A percentile compares a stretch with the other conserved stretches of the same genome.
Evolutionary conservation across 1,140 invertebrate species (phyloP).

Genomic region (Drosophila dunni): DNA sequence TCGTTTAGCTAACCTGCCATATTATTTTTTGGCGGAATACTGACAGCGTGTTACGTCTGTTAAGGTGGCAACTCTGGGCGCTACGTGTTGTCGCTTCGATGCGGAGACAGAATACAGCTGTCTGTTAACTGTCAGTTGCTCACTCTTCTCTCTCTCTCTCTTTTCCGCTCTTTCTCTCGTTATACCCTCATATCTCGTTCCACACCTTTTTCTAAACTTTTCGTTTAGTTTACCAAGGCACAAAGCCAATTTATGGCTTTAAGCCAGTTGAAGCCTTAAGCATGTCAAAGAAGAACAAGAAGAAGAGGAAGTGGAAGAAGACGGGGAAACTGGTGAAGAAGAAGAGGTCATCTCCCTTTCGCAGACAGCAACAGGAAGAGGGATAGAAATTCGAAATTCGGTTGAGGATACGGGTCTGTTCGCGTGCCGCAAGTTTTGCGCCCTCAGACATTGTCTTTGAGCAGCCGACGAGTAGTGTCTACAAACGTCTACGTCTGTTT

Average conservation of each 20-base stretch:
- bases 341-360: constrained; percentile 2
- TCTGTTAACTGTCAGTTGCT: constrained; percentile 34
- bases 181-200: not conserved
- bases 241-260: constrained; percentile 34
- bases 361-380: constrained; percentile 20
- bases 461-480: not conserved
- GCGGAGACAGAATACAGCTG: constrained; percentile 21
- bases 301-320: not conserved
- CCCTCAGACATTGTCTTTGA: constrained; percentile 45
- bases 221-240: constrained; percentile 6
- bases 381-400: not conserved
- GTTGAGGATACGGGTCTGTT: constrained; percentile 1
- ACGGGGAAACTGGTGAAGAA: not conserved
- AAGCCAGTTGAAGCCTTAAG: constrained; percentile 29
- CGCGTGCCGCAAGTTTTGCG: constrained; percentile 13
- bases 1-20: too few species aligned
- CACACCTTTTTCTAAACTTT: constrained; percentile 7
- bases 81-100: constrained; percentile 8
- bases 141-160: constrained; percentile 7
- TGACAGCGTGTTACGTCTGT: not conserved
- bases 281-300: not conserved
- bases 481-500: constrained; percentile 15
- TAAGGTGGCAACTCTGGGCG: constrained; percentile 4
- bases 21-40: too few species aligned
- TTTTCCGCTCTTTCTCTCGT: not conserved